phyloP scores from a whole-genome alignment of 2,797 vertebrate species.

The Parauchenoglanis punctatus region DNA sequence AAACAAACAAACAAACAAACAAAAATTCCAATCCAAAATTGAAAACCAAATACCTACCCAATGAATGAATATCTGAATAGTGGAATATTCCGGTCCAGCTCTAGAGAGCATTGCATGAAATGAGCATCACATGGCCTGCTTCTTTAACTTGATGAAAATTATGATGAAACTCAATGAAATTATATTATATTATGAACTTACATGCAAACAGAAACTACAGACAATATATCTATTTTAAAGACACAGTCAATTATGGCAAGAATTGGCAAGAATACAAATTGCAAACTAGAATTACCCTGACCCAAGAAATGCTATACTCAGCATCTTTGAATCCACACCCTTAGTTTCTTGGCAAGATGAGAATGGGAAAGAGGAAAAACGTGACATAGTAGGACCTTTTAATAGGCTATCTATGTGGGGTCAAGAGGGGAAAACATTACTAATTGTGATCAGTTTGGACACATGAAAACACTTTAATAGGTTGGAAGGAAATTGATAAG shows the following conservation, averaged over 20 bases:
- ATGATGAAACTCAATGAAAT: background rate
- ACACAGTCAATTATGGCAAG: background rate
- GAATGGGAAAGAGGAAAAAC: conserved; percentile 8
- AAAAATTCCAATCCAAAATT: too few relatives aligned
- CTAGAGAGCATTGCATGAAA: background rate
- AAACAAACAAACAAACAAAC: too few relatives aligned
- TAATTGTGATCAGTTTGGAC: background rate
- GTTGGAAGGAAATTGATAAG: background rate
- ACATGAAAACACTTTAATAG: background rate
- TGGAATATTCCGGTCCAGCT: too few relatives aligned
- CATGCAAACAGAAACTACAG: background rate
- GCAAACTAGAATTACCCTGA: conserved; percentile 1
- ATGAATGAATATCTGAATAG: too few relatives aligned
- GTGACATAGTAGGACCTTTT: background rate
- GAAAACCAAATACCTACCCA: too few relatives aligned
- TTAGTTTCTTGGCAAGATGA: background rate
- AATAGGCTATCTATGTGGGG: background rate
- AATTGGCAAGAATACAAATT: background rate
- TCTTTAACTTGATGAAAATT: background rate
- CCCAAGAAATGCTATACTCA: background rate
- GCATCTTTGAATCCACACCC: background rate
- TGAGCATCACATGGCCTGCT: background rate
- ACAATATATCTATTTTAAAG: background rate
- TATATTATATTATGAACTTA: background rate
- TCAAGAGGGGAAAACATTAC: background rate